Evolutionary conservation across 2,113 vertebrate genomes (phyloP).

Genomic region (Jaculus jaculus): DNA sequence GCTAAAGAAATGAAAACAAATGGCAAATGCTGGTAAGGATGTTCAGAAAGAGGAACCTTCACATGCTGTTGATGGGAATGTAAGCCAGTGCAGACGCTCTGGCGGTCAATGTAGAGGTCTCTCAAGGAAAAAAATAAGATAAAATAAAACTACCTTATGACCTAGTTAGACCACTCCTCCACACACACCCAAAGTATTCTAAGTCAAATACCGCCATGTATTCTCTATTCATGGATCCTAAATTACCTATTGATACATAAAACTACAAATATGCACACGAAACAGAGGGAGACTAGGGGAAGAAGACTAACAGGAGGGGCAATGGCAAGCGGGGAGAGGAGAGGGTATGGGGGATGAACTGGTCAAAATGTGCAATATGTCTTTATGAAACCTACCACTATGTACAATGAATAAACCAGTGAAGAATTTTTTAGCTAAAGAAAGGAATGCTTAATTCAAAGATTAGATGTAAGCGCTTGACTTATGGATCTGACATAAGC

Average conservation of each 20-base stretch:
- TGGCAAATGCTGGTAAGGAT: neutral
- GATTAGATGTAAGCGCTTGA: neutral
- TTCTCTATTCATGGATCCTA: neutral
- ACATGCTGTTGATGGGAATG: neutral
- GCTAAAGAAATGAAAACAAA: neutral
- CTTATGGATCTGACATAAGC: neutral
- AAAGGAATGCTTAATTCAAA: neutral
- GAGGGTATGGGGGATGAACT: neutral
- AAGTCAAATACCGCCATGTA: neutral
- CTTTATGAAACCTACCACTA: neutral
- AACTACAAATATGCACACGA: too few species aligned
- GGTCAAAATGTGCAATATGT: neutral
- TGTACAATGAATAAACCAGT: neutral
- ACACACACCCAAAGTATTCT: too few species aligned
- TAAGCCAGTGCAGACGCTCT: neutral
- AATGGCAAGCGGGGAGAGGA: neutral
- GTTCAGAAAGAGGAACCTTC: neutral
- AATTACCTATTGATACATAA: too few species aligned
- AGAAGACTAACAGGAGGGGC: too few species aligned
- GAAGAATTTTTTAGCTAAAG: neutral
- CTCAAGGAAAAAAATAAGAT: neutral
- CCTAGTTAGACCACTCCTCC: neutral
- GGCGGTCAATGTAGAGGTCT: neutral
- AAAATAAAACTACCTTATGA: too few species aligned
- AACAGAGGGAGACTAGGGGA: neutral